These are phyloP conservation scores for Megastigmus dorsalis DNA, from an alignment of 2,888 invertebrate species.

Conservation along the genomic window DNA sequence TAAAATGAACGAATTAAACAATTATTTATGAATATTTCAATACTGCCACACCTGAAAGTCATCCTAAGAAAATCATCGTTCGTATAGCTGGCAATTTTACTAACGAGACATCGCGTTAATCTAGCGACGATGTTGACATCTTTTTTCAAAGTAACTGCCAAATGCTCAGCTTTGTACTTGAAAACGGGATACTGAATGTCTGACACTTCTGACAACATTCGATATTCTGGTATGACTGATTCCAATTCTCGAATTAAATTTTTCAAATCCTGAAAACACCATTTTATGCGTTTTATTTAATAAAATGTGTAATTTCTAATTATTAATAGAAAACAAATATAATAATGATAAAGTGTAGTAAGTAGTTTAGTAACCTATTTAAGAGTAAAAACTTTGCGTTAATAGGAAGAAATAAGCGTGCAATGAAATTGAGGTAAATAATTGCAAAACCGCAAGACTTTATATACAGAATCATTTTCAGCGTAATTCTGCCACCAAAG, in stretches of 20 bases:
- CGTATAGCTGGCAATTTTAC: slow-evolving; percentile 60
- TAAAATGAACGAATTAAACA: neutral
- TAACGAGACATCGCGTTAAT: slow-evolving; percentile 60
- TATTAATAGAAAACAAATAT: too few relatives aligned
- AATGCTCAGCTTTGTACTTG: slow-evolving; percentile 60
- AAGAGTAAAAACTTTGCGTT: too few relatives aligned
- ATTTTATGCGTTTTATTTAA: too few relatives aligned
- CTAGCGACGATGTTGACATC: slow-evolving; percentile 62
- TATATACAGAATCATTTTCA: too few relatives aligned
- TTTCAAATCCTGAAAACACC: slow-evolving; percentile 52
- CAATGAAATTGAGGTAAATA: too few relatives aligned
- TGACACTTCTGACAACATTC: slow-evolving; percentile 48
- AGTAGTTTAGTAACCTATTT: too few relatives aligned
- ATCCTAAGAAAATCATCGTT: slow-evolving; percentile 59
- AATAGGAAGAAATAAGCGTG: too few relatives aligned
- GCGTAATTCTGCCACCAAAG: too few relatives aligned
- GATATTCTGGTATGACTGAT: slow-evolving; percentile 55
- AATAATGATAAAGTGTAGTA: too few relatives aligned
- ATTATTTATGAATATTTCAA: too few relatives aligned
- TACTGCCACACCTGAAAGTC: slow-evolving; percentile 67
- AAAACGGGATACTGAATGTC: slow-evolving; percentile 60
- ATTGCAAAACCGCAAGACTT: too few relatives aligned
- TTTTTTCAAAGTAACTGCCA: slow-evolving; percentile 57
- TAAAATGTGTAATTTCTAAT: slow-evolving; percentile 1
- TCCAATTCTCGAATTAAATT: slow-evolving; percentile 55